Percentiles rank a stretch among this genome's conserved stretches.
Evolutionary conservation across 2,888 invertebrate species (phyloP).

Genomic region (Polydrusus cervinus): DNA sequence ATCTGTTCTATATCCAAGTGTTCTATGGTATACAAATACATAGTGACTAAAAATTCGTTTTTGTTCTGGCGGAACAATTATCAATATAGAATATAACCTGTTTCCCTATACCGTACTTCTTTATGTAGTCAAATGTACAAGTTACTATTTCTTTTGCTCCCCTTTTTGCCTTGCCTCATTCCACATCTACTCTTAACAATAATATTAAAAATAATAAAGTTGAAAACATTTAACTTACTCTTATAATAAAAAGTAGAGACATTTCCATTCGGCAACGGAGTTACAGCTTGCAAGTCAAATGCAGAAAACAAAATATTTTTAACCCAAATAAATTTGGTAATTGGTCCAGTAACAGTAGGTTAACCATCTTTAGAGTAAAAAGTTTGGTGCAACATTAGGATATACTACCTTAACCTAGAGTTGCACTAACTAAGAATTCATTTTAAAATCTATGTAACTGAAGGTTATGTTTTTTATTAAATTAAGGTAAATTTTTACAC

Average conservation of each 20-base stretch:
- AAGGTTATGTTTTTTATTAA: too few species aligned
- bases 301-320: not conserved
- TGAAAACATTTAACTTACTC: conserved; percentile 40
- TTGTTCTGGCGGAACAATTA: conserved; percentile 34
- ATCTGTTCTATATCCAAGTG: too few species aligned
- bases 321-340: too few species aligned
- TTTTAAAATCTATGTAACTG: too few species aligned
- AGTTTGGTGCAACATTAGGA: too few species aligned
- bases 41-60: too few species aligned
- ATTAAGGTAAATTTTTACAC: too few species aligned
- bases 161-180: conserved; percentile 19
- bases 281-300: conserved; percentile 44
- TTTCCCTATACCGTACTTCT: conserved; percentile 26
- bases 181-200: conserved; percentile 17
- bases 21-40: too few species aligned
- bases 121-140: conserved; percentile 34
- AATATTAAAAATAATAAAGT: conserved; percentile 37
- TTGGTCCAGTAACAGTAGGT: too few species aligned
- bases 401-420: too few species aligned
- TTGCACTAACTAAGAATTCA: too few species aligned
- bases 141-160: conserved; percentile 41
- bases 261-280: conserved; percentile 45
- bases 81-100: conserved; percentile 33
- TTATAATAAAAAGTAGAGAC: conserved; percentile 52
- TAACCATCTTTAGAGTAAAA: too few species aligned